These are phyloP conservation scores for Tetramorium simillimum DNA, from an alignment of 1,140 invertebrate species.

Conservation along the genomic window DNA sequence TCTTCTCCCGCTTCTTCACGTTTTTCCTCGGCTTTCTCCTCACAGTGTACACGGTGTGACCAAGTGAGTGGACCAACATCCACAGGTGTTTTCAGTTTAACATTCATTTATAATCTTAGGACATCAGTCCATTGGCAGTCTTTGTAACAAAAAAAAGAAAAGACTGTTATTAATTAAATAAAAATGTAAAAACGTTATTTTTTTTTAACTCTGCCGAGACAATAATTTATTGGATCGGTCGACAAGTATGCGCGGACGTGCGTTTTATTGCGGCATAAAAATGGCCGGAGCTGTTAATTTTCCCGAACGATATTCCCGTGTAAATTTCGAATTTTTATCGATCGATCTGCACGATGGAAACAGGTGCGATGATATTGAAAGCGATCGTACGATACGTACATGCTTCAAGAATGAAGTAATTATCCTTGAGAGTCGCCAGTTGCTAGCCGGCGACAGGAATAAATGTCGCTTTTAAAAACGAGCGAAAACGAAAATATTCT, in stretches of 20 bases:
- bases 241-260: background rate
- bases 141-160: background rate
- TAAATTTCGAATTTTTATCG: slow-evolving; percentile 61
- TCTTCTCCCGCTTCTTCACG: slow-evolving; percentile 25
- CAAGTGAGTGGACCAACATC: background rate
- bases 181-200: background rate
- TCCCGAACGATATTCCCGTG: background rate
- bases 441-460: background rate
- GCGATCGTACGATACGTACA: background rate
- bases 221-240: background rate
- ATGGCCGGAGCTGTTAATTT: slow-evolving; percentile 24
- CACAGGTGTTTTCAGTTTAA: background rate
- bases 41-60: background rate
- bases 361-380: slow-evolving; percentile 59
- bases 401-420: slow-evolving; percentile 26
- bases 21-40: slow-evolving; percentile 56
- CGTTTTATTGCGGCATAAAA: slow-evolving; percentile 8
- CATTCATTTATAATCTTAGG: background rate
- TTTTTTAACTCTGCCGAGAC: background rate
- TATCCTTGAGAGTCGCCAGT: background rate
- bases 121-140: background rate
- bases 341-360: slow-evolving; percentile 45
- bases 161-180: background rate
- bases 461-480: background rate
- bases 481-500: background rate